Base-by-base conservation (phyloP, 2,113 vertebrate genomes). In the Tetrao urogallus region DNA sequence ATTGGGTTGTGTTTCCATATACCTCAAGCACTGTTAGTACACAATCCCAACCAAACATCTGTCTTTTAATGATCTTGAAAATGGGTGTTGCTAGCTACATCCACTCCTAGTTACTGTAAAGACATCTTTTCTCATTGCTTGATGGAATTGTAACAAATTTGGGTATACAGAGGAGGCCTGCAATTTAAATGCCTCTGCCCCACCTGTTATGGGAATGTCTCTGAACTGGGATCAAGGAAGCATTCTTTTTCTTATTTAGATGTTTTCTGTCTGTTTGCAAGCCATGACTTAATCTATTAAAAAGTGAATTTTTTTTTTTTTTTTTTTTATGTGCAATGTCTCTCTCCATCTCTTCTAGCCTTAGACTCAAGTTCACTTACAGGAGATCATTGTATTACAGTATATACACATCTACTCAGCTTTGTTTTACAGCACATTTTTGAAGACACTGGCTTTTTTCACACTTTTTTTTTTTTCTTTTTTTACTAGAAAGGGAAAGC, bases 201-300 rank as follows among this genome's bases (percentile, higher is more conserved):
- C 96, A 89, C 95, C 95, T 95, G 95, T 48, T 88, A 56, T 77
- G 95, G 94, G 95, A 96, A 96, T 95, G 96, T 11, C 94, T 96
- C 96, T 96, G 94, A 95, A 96, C 92, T 91, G 13, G 91, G 95
- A 96, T 94, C 95, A 96, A 96, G 96, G 93, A 93, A 96, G 87
- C 64, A 34, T 93, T 95, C 84, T 95, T 93, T 64, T 89, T 94
- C 93, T 94, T 90, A 77, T 95, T 94, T 77, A 95, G 85, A 86
- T 81, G 79, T 1, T 30, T 94, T 90, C 50, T 80, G 79, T 93
- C 87, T 71, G 82, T 90, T 94, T 94, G 96, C 94, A 92, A 95
- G 91, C 40, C 82, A 69, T 48, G 89, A 86, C 93, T 91, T 43
- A 74, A 66, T 89, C 83, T 87, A 48, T 66, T n/a, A 6, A 19